Base-by-base conservation (phyloP, 1,140 invertebrate genomes). In the Cryptotermes secundus region DNA sequence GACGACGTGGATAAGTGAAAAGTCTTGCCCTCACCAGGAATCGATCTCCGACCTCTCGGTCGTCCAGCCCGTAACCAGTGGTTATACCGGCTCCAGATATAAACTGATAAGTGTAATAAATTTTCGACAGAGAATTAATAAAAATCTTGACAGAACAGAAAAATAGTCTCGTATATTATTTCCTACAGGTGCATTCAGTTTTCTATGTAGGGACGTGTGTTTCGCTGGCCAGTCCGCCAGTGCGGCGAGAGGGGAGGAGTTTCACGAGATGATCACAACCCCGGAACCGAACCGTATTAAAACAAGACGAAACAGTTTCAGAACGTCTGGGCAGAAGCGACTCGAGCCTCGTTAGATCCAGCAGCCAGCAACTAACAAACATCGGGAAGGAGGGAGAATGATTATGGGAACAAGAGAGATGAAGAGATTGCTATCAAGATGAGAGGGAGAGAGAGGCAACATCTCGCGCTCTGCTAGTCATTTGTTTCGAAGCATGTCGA, bases 401-500 rank as follows among this genome's bases (percentile, higher is more conserved):
- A 45, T 42, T n/a, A 36, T 19, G 81, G 14, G n/a, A 42, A 24
- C 36, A n/a, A 82, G 81, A 82, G 19, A 45, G 36, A 80, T 38
- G 80, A 24, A 80, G 80, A 38, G 36, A 34, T 35, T 24, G 0
- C 26, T 22, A 38, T 34, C 81, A 26, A 45, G n/a, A 12, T 12
- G 10, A n/a, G 36, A 26, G 10, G 14, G 36, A 26, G 19, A n/a
- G 24, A 26, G 53, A n/a, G 49, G 49, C 79, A 80, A 90, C 89
- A 89, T 89, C 89, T 88, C 87, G 88, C 89, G 89, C 89, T 89
- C 88, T 89, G 88, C 85, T 89, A 89, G 89, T 89, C 89, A 90
- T 89, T 90, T 89, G 89, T 88, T 89, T 89, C 89, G 87, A 89
- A 89, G 86, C 89, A 90, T 90, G 89, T 89, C 89, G 89, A 88